phyloP scores from a whole-genome alignment of 2,797 vertebrate species.

The Fistularia tabacaria region DNA sequence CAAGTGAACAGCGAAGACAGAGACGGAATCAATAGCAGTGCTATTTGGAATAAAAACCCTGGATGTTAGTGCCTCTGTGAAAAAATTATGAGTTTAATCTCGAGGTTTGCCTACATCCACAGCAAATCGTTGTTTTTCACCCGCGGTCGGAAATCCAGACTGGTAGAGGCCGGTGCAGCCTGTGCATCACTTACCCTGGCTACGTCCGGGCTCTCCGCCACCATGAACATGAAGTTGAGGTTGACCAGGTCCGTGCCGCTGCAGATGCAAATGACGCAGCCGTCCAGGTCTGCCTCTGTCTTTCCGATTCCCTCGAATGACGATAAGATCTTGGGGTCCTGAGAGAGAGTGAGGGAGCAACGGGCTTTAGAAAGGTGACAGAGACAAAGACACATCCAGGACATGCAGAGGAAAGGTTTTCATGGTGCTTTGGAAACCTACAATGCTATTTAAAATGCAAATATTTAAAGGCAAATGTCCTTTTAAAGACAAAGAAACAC shows the following conservation, averaged over 20 bases:
- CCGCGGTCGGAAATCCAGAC: background rate
- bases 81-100: no score
- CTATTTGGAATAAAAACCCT: background rate
- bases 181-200: conserved; percentile 83
- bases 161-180: no score
- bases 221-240: conserved; percentile 95
- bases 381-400: background rate
- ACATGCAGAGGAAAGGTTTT: background rate
- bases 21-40: background rate
- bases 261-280: conserved; percentile 92
- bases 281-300: conserved; percentile 89
- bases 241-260: conserved; percentile 96
- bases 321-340: conserved; percentile 95
- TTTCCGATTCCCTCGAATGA: conserved; percentile 90
- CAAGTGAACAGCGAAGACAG: no score
- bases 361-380: background rate
- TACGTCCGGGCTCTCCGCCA: conserved; percentile 87
- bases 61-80: background rate
- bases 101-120: no score
- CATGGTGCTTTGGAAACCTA: background rate
- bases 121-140: background rate
- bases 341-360: background rate
- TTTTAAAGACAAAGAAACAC: no score
- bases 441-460: no score
- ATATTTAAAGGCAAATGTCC: no score